Conservation (phyloP, 2,888 invertebrate genomes). For the Metellina segmentata region DNA sequence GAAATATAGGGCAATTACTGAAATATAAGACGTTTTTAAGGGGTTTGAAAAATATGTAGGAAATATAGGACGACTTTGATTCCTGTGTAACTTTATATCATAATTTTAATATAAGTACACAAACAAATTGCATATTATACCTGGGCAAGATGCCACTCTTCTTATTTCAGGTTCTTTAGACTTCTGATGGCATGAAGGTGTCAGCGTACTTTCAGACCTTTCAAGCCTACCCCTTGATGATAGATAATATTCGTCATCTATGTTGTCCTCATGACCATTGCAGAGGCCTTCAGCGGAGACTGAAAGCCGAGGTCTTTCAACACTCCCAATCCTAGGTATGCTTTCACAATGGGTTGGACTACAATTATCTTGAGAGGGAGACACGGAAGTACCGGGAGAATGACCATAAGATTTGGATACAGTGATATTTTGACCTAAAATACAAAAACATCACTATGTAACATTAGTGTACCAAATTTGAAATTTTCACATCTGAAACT, state of each 20-base stretch:
- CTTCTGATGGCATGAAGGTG: conserved; percentile 76
- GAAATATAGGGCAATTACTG: too few relatives aligned
- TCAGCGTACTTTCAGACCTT: conserved; percentile 78
- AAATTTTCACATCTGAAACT: too few relatives aligned
- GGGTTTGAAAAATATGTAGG: too few relatives aligned
- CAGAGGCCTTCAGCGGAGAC: conserved; percentile 77
- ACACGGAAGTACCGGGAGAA: conserved; percentile 70
- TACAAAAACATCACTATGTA: too few relatives aligned
- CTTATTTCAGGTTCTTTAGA: conserved; percentile 76
- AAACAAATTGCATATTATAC: background rate
- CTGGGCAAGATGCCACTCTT: conserved; percentile 77
- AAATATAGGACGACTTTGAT: too few relatives aligned
- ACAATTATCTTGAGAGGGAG: conserved; percentile 65
- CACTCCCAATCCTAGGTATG: conserved; percentile 72
- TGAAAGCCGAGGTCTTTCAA: conserved; percentile 65
- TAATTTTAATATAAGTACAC: too few relatives aligned
- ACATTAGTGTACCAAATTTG: too few relatives aligned
- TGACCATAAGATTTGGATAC: conserved; percentile 58
- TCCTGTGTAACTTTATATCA: too few relatives aligned
- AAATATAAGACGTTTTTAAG: too few relatives aligned
- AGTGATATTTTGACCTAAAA: conserved; percentile 46
- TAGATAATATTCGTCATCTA: conserved; percentile 67
- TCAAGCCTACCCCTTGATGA: conserved; percentile 76
- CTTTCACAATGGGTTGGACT: conserved; percentile 59
- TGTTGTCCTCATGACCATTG: conserved; percentile 77